Evolutionary conservation across 2,113 vertebrate genomes (phyloP).

Genomic region (Protobothrops flavoviridis): DNA sequence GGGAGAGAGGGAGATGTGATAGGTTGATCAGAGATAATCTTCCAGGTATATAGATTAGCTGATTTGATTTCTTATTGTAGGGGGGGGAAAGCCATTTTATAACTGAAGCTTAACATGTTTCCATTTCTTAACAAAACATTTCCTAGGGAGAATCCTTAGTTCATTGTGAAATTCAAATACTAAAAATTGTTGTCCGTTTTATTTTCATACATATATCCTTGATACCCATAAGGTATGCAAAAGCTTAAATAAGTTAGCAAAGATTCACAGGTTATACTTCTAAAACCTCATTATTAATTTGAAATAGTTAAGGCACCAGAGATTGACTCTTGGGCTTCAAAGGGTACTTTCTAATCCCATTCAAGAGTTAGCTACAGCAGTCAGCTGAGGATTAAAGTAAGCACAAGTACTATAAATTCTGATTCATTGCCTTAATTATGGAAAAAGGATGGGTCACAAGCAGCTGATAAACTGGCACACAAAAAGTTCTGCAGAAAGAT

Average conservation of each 20-base stretch:
- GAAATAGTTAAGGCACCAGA: background rate
- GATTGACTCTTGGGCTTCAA: background rate
- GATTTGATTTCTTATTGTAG: conserved; percentile 29
- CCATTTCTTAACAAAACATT: background rate
- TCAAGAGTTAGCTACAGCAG: background rate
- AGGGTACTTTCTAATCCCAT: background rate
- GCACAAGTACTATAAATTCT: background rate
- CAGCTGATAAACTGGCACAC: background rate
- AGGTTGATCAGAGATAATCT: conserved; percentile 45
- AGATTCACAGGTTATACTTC: conserved; percentile 7
- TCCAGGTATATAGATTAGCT: conserved; percentile 19
- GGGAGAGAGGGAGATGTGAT: background rate
- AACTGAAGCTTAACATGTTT: conserved; percentile 2
- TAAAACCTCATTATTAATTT: conserved; percentile 19
- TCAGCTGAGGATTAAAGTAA: background rate
- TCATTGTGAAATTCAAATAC: background rate
- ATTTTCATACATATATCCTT: background rate
- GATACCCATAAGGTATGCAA: background rate
- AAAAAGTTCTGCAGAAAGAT: background rate
- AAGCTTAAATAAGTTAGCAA: conserved; percentile 1
- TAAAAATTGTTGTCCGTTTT: background rate
- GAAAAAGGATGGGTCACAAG: background rate
- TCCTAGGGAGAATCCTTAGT: background rate
- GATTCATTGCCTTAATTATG: background rate
- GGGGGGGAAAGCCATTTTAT: conserved; percentile 36